Base-by-base conservation (phyloP, 2,113 vertebrate genomes). In the Pelvicachromis taeniatus region DNA sequence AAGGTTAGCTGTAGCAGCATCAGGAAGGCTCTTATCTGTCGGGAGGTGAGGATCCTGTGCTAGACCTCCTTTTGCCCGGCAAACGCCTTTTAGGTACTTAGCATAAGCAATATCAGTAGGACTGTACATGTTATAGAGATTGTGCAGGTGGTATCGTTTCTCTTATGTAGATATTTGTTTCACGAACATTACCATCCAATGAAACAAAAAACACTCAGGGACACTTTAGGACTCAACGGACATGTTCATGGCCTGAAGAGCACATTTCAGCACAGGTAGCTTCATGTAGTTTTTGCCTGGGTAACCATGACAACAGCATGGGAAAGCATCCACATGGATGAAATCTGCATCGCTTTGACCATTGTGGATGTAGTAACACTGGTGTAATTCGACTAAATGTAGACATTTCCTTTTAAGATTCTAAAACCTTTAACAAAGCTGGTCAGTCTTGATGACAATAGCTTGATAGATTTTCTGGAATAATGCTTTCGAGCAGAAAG, bases 21-120 rank as follows among this genome's bases (percentile, higher is more conserved):
- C 73, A 92, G 91, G 89, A 94, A 90, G 80, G 82, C 19, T 3
- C 77, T 94, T 95, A 93, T 95, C 92, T 83, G 80, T 14, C 2
- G 3, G 87, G 87, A 91, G 88, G 86, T 23, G 17, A 82, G 82
- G 86, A 89, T 93, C 70, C 91, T 90, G 54, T 5, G 7, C 81
- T 5, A 4, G 56, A 40, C 68, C 85, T 88, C 79, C 87, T 84
- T 21, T 83, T 82, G 83, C 90, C 81, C 7, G 48, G 83, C 87
- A 89, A 81, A n/a, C 48, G 40, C 52, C 6, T 77, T 61, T 82
- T 85, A 81, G 5, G 82, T 21, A 61, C 56, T 89, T 33, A 45
- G 53, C 58, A 81, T 33, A 21, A 82, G 77, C 35, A n/a, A 61
- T 73, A 29, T 83, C 63, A 53, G 81, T 45, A 12, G 7, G 40